Base-by-base conservation (phyloP, 2,888 invertebrate genomes). In the Acanthococcus lagerstroemiae region DNA sequence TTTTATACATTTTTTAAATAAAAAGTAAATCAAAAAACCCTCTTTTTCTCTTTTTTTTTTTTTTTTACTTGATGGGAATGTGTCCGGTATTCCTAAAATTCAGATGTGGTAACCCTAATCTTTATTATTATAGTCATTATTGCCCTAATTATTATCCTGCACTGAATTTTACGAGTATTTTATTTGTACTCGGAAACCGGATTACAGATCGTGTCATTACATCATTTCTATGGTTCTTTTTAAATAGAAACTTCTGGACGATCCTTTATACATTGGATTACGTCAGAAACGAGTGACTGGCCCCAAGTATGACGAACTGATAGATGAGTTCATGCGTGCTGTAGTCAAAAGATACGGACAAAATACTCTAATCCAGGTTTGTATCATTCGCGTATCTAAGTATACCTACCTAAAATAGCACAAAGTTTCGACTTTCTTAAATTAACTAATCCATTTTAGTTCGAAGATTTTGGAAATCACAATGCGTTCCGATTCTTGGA, bases 301-400 rank as follows among this genome's bases (percentile, higher is more conserved):
- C 1, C 80, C 83, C 63, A 85, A 87, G 70, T 97, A 99, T 76
- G 94, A 95, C 73, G 88, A 88, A 17, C 87, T 97, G 70, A 83
- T 99, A 67, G 95, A 97, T 72, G 97, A 97, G 77, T 97, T 99
- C 76, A 96, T 97, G 96, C 82, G 88, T 72, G 95, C 93, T 0
- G 88, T 90, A 56, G 91, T 94, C 0, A 83, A 81, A 74, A 84
- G 88, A 74, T 92, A 90, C 74, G 90, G 91, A 44, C 90, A 90
- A 75, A 90, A 90, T 73, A 88, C 88, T 0, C 78, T 92, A 22
- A 84, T 88, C 69, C 87, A 88, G 71, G 74, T 74, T 77, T 57
- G 61, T n/a, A 6, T 21, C n/a, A n/a, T 65, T 7, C 22, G 17
- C 60, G n/a, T n/a, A n/a, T n/a, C n/a, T n/a, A n/a, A n/a, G n/a